These are phyloP conservation scores for Aratinga solstitialis DNA, from an alignment of 2,797 vertebrate genomes.

Conservation along the genomic window DNA sequence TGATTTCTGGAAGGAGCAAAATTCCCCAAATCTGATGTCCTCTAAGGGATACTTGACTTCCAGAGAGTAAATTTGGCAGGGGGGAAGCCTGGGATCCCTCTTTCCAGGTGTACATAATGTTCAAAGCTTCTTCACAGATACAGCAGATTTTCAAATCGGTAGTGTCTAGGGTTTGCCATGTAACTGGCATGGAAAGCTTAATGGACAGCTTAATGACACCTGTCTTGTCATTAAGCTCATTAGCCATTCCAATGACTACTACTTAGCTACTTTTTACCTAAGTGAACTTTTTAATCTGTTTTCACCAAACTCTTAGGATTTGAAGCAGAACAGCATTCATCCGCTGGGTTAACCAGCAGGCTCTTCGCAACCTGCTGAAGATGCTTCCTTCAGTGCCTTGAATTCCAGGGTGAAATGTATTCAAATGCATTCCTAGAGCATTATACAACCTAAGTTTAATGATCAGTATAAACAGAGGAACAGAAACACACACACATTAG, in stretches of 20 bases:
- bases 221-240: neutral
- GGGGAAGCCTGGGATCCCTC: neutral
- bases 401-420: neutral
- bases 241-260: neutral
- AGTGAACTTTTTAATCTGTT: neutral
- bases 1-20: neutral
- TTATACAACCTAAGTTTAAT: neutral
- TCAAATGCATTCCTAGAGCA: neutral
- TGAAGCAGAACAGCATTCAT: neutral
- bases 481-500: fast-evolving
- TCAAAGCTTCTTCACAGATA: neutral
- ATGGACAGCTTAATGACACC: neutral
- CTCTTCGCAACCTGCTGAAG: neutral
- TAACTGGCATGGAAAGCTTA: neutral
- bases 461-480: neutral
- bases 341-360: neutral
- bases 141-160: neutral
- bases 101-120: neutral
- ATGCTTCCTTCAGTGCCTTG: neutral
- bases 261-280: neutral
- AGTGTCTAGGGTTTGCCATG: neutral
- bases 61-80: neutral
- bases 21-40: neutral
- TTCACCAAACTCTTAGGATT: neutral
- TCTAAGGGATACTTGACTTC: neutral